Conservation (phyloP, 2,113 vertebrate species). For the Malaclemys terrapin region DNA sequence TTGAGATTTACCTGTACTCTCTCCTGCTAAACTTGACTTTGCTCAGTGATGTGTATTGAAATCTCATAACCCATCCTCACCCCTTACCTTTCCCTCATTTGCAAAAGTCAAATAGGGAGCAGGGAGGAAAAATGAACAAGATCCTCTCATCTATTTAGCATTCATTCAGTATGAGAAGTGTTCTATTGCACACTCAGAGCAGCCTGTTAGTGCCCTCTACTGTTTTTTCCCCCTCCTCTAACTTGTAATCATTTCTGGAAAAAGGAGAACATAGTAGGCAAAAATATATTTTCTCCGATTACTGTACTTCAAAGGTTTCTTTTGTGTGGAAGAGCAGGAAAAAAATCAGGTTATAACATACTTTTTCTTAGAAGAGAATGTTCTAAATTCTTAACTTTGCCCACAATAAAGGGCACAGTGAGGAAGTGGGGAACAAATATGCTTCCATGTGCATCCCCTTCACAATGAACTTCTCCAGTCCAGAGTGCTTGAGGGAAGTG, state of each 20-base stretch:
- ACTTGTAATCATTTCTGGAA: neutral
- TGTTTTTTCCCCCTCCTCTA: neutral
- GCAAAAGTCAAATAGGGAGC: neutral
- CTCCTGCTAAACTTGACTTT: neutral
- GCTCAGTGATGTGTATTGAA: neutral
- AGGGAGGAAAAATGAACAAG: rapidly evolving
- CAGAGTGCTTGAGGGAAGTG: neutral
- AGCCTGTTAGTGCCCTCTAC: conserved; percentile 58
- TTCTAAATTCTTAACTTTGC: neutral
- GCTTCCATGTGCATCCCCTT: neutral
- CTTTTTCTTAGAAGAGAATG: neutral
- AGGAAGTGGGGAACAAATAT: neutral
- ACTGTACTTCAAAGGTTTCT: neutral
- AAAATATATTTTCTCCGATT: neutral
- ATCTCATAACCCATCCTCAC: neutral
- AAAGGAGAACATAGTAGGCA: neutral
- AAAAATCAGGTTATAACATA: neutral
- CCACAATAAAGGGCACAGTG: neutral
- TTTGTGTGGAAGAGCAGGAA: neutral
- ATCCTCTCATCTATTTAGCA: neutral
- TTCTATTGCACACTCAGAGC: neutral
- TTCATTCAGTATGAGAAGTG: neutral
- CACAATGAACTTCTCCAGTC: neutral
- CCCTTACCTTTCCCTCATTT: neutral
- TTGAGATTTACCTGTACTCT: neutral